Evolutionary conservation across 2,113 vertebrate genomes (phyloP), one percentile per base, ranked within the genome.

Genomic region (Onychostruthus taczanowskii): DNA sequence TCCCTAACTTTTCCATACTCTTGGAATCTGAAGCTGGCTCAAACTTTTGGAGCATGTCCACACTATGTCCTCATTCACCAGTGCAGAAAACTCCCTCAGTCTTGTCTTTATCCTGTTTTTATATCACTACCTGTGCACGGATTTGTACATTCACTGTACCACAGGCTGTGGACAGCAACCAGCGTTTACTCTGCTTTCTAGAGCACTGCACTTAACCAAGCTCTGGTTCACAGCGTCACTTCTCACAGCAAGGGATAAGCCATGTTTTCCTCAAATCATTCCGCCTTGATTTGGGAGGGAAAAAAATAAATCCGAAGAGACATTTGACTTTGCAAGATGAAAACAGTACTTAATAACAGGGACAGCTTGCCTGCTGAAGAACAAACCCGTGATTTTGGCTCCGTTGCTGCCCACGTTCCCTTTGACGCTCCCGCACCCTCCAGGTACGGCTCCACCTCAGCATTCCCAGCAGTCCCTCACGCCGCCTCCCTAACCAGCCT

Each of bases 381-480:
- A 6, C 67, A 43, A 72, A 1, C 21, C 21, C 18, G 0, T 9
- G 5, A 13, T 50, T 39, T 15, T 14, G 17, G 24, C 28, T 44
- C 7, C 7, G 13, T 3, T 33, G 44, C 52, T 31, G 49, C 81
- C 72, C 73, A 1, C 7, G 1, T 15, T 81, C 15, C 55, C 43
- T 58, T 4, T 44, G 69, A 4, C 76, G 21, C 26, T 7, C 10
- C n/a, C 9, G 27, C 43, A 2, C 67, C 55, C 30, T 9, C 3
- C 21, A 56, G 78, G 43, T 4, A 0, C 11, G 0, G 23, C 14
- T 28, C 4, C 76, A 52, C 4, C 86, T 10, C 46, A 0, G 62
- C 75, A 0, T 1, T 20, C 67, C 70, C 91, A 3, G 46, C 33
- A 0, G 2, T 6, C 20, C 28, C 79, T 33, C 16, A 1, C 0